These are phyloP conservation scores for Thaleichthys pacificus DNA, from an alignment of 2,797 vertebrate genomes.

Conservation along the genomic window DNA sequence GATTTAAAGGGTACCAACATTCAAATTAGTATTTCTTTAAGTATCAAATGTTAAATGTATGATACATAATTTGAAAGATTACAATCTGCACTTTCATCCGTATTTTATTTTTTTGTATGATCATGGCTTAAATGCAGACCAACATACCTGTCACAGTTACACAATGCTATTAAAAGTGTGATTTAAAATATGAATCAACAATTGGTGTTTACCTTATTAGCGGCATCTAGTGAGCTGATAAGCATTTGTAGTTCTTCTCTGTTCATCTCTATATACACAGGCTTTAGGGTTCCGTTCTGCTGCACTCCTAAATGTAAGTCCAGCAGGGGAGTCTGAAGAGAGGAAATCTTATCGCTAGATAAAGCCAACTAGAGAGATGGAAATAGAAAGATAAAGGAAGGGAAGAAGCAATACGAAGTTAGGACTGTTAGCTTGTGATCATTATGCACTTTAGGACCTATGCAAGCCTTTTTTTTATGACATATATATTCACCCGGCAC, in stretches of 20 bases:
- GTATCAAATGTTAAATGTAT: no score
- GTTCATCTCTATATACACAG: conserved; percentile 88
- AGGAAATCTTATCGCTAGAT: conserved; percentile 94
- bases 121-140: no score
- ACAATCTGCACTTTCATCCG: no score
- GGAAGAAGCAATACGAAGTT: neutral
- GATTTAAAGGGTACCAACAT: no score
- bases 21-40: no score
- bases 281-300: conserved; percentile 77
- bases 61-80: no score
- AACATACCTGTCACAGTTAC: no score
- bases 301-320: conserved; percentile 87
- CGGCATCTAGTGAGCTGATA: conserved; percentile 87
- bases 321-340: conserved; percentile 88
- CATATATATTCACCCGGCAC: no score
- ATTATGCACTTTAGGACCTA: neutral
- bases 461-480: neutral
- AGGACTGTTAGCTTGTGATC: neutral
- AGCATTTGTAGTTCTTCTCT: conserved; percentile 88
- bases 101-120: no score
- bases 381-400: conserved; percentile 1
- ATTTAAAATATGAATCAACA: no score
- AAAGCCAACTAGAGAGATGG: conserved; percentile 81
- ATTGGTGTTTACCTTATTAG: conserved; percentile 85
- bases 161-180: no score